Evolutionary conservation across 2,113 vertebrate genomes (phyloP).

Genomic region (Xiphophorus maculatus): DNA sequence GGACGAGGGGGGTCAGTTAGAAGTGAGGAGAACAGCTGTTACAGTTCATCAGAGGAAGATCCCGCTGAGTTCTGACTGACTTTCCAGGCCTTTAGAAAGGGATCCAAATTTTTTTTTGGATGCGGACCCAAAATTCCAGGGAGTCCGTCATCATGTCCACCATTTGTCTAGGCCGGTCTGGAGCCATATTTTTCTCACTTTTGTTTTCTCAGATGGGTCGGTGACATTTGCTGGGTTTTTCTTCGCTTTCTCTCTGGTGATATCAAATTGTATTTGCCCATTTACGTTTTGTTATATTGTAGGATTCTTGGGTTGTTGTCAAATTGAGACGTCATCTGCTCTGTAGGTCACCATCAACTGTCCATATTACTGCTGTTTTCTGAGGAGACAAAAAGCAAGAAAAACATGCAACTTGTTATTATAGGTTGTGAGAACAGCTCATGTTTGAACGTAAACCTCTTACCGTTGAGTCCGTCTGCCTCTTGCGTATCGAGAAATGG

Average conservation of each 20-base stretch:
- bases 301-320: slow-evolving; percentile 68
- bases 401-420: neutral
- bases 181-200: slow-evolving; percentile 47
- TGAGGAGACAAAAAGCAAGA: slow-evolving; percentile 59
- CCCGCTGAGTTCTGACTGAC: slow-evolving; percentile 43
- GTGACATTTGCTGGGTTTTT: slow-evolving; percentile 38
- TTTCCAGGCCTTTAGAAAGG: slow-evolving; percentile 50
- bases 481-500: slow-evolving; percentile 94
- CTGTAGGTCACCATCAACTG: slow-evolving; percentile 95
- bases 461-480: slow-evolving; percentile 87
- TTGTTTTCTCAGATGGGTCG: slow-evolving; percentile 58
- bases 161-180: slow-evolving; percentile 47
- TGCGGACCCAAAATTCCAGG: slow-evolving; percentile 51
- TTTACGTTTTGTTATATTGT: slow-evolving; percentile 44
- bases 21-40: slow-evolving; percentile 48
- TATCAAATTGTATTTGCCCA: slow-evolving; percentile 50
- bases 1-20: slow-evolving; percentile 38
- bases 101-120: slow-evolving; percentile 41
- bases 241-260: slow-evolving; percentile 56
- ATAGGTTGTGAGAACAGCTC: neutral
- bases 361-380: slow-evolving; percentile 99
- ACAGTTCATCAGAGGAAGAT: slow-evolving; percentile 44
- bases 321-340: slow-evolving; percentile 86
- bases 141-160: slow-evolving; percentile 46
- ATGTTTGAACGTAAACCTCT: neutral